Base-by-base conservation (phyloP, 2,113 vertebrate genomes). In the Cyanistes caeruleus region DNA sequence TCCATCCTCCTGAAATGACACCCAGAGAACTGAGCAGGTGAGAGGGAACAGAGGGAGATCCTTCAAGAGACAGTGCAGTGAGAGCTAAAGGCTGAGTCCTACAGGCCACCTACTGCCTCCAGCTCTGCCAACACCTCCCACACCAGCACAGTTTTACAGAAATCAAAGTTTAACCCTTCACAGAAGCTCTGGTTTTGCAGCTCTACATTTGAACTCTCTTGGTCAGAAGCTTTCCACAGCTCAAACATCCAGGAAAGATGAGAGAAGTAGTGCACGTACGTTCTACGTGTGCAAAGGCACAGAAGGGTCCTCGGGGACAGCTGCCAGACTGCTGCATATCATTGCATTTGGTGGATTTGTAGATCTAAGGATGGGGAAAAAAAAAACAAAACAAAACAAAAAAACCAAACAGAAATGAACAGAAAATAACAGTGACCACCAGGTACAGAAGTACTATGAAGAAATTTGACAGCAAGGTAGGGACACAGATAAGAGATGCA, bases 231-330 rank as follows among this genome's bases (percentile, higher is more conserved):
- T 77, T 48, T 51, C 59, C 59, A 48, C 1, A 90, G 86, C 48
- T 80, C 72, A 89, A 53, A 72, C 31, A 94, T 30, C 23, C 53
- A 84, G 17, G 64, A 89, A 96, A 85, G 55, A 91, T 3, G 9
- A 96, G 67, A 96, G 88, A 84, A 95, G 69, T 22, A 82, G 70
- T 31, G 77, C 90, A 97, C 99, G 94, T 98, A 99, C 99, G 99
- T 98, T 99, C 99, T 93, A 99, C 97, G 15, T 99, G 99, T 97
- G 99, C 99, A 91, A 99, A 99, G 97, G 99, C 99, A 98, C 99
- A 99, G 98, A 99, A 99, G n/a, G 99, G 99, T 93, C 99, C 99
- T 95, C 99, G 98, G 86, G 99, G 99, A 95, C 99, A 99, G 98
- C 98, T 99, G 96, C 99, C 99, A 79, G 99, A 98, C 98, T 99